Conservation (phyloP, 2,888 invertebrate genomes). For the Ophion ellenae region DNA sequence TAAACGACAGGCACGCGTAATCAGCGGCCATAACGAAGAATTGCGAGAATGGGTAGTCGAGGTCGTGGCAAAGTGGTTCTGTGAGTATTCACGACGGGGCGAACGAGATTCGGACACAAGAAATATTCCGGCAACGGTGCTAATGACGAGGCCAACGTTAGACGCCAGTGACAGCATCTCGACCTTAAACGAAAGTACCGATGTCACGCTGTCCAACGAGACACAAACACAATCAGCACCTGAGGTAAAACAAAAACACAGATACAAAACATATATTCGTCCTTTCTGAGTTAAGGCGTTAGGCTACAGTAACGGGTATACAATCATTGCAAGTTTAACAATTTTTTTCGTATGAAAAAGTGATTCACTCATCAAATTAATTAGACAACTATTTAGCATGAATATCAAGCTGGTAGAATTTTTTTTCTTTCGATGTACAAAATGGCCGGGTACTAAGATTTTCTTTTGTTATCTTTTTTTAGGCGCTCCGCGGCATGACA, state of each 20-base stretch:
- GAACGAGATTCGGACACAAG: conserved; percentile 73
- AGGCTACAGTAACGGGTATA: no score
- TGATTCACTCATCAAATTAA: no score
- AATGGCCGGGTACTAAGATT: no score
- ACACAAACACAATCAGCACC: conserved; percentile 69
- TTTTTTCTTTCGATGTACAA: no score
- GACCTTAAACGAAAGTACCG: conserved; percentile 33
- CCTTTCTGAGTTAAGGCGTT: no score
- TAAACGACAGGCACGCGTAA: conserved; percentile 74
- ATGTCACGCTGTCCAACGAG: conserved; percentile 23
- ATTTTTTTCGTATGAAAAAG: no score
- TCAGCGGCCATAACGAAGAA: conserved; percentile 74
- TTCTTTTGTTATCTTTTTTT: no score
- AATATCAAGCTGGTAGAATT: no score
- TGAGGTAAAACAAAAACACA: conserved; percentile 71
- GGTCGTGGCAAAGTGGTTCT: conserved; percentile 69
- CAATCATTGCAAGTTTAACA: no score
- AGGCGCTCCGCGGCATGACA: no score
- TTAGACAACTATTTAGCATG: no score
- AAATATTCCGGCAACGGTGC: not conserved
- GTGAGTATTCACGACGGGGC: conserved; percentile 67
- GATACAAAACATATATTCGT: not conserved
- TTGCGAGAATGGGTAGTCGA: conserved; percentile 79
- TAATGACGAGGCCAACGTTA: conserved; percentile 57
- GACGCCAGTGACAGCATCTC: conserved; percentile 37